A percentile compares a stretch with the other conserved stretches of the same genome.
These are phyloP conservation scores for Meganola albula DNA, from an alignment of 2,888 invertebrate genomes.

Conservation along the genomic window DNA sequence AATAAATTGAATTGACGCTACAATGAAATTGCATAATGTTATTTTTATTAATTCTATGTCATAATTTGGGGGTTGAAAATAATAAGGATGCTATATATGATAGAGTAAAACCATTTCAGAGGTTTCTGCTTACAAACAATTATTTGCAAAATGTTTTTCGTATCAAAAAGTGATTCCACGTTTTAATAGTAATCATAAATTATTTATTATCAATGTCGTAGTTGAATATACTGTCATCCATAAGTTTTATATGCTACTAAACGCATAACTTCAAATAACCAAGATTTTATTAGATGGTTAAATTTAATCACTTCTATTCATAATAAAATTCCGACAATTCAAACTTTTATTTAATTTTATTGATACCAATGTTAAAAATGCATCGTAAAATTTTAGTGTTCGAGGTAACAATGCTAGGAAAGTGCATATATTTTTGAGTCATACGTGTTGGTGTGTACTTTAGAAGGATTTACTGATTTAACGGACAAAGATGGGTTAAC, in stretches of 20 bases:
- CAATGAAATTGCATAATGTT: no score
- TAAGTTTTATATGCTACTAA: conserved; percentile 33
- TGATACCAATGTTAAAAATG: conserved; percentile 49
- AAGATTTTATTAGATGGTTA: conserved; percentile 42
- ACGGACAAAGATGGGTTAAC: conserved; percentile 41
- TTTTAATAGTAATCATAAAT: no score
- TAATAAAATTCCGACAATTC: conserved; percentile 32
- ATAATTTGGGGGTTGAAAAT: no score
- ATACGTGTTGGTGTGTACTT: conserved; percentile 44
- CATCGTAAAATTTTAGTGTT: conserved; percentile 55
- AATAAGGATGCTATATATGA: no score
- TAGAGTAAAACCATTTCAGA: no score
- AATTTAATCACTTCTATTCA: conserved; percentile 46
- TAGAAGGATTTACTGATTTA: conserved; percentile 47
- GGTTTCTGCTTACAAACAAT: no score
- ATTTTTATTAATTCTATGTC: no score
- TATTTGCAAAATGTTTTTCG: no score
- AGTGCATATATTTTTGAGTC: conserved; percentile 22
- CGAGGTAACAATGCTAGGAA: conserved; percentile 23
- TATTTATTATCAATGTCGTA: no score
- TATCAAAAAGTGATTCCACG: no score
- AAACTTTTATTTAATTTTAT: conserved; percentile 46
- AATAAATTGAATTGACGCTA: no score
- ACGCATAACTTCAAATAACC: conserved; percentile 27
- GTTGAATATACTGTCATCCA: no score